A percentile compares a stretch with the other conserved stretches of the same genome.
Conservation (phyloP, 1,140 invertebrate genomes). For the Anagrus nilaparvatae region DNA sequence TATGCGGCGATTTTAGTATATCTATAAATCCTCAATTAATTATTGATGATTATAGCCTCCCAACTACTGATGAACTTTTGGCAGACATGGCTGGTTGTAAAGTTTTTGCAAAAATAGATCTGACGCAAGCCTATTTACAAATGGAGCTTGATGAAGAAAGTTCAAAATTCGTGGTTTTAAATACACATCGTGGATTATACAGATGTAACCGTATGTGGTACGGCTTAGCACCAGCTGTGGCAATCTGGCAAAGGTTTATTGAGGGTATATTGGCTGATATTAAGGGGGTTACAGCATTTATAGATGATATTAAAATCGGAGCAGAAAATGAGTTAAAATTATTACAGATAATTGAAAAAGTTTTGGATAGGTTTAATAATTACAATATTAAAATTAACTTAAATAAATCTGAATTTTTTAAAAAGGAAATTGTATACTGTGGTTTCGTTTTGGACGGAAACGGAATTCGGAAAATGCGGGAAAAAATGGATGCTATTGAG, state of each 20-base stretch:
- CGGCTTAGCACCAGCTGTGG: not conserved
- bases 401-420: not conserved
- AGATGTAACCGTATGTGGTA: not conserved
- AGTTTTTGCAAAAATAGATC: not conserved
- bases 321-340: not conserved
- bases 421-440: not conserved
- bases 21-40: not conserved
- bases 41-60: not conserved
- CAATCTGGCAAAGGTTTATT: not conserved
- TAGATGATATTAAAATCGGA: not conserved
- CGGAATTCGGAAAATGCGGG: not conserved
- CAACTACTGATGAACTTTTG: not conserved
- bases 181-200: not conserved
- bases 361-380: not conserved
- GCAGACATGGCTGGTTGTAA: not conserved
- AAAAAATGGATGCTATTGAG: not conserved
- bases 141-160: not conserved
- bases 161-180: not conserved
- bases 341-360: not conserved
- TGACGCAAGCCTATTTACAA: not conserved
- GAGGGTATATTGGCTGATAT: not conserved
- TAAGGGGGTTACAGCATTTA: not conserved
- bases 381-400: not conserved
- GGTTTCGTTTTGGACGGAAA: not conserved
- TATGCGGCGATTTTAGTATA: not conserved